Conservation (phyloP, 30 jellyfish, hydroid and myxozoan species). For the Pelagia noctiluca region DNA sequence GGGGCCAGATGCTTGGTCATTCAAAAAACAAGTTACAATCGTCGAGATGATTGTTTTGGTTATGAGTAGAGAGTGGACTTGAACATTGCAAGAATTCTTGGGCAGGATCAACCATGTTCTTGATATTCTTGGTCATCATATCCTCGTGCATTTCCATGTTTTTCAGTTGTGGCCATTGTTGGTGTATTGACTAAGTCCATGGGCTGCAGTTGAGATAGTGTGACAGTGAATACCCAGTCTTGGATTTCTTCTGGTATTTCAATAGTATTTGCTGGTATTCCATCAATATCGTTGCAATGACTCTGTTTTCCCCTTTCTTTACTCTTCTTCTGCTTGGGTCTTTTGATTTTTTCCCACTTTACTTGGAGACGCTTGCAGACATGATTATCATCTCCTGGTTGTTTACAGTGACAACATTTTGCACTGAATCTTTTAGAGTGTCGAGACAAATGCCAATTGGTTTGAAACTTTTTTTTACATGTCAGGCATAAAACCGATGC, state of each 20-base stretch:
- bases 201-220: constrained; percentile 7
- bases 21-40: constrained; percentile 13
- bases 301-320: not conserved
- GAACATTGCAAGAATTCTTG: constrained; percentile 3
- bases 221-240: constrained; percentile 1
- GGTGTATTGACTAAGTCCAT: constrained; percentile 5
- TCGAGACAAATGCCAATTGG: constrained; percentile 20
- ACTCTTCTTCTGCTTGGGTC: constrained; percentile 8
- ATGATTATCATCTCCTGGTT: not conserved
- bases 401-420: constrained; percentile 12
- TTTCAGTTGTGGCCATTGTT: constrained; percentile 1
- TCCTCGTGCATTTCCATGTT: not conserved
- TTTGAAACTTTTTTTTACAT: constrained; percentile 6
- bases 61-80: constrained; percentile 5
- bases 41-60: not conserved
- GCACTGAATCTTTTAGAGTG: not conserved
- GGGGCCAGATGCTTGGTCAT: constrained; percentile 13
- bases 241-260: constrained; percentile 1
- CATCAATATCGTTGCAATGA: constrained; percentile 1
- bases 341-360: not conserved
- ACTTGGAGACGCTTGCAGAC: constrained; percentile 14
- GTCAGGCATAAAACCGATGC: constrained; percentile 9
- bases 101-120: constrained; percentile 8
- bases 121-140: not conserved
- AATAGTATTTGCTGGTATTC: not conserved